Evolutionary conservation across 2,888 invertebrate genomes (phyloP).

Genomic region (Caenorhabditis uteleia): DNA sequence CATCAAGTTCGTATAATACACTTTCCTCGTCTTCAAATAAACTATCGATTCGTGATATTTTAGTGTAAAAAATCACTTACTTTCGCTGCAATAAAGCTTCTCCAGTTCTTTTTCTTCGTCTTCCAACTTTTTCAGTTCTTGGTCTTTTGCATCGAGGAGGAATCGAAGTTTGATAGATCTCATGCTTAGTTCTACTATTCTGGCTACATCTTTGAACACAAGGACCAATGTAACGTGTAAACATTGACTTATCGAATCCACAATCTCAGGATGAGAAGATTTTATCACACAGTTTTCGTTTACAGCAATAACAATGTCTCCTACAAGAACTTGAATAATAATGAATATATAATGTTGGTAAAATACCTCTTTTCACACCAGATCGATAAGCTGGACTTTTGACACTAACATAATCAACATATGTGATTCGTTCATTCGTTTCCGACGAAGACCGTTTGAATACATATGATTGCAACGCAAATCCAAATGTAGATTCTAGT

Average conservation of each 20-base stretch:
- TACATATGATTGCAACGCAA: slow-evolving; percentile 92
- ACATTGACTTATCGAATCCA: slow-evolving; percentile 33
- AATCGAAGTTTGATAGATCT: slow-evolving; percentile 76
- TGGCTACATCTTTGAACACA: slow-evolving; percentile 79
- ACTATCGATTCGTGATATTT: too few relatives aligned
- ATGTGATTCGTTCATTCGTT: slow-evolving; percentile 93
- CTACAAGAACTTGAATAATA: too few relatives aligned
- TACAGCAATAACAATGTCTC: slow-evolving; percentile 49
- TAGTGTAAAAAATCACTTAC: slow-evolving; percentile 5
- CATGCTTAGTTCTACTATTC: slow-evolving; percentile 91
- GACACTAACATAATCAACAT: slow-evolving; percentile 92
- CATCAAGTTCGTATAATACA: background rate
- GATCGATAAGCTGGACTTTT: slow-evolving; percentile 89
- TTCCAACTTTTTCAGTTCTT: slow-evolving; percentile 36
- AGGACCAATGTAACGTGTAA: slow-evolving; percentile 40
- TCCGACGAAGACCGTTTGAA: slow-evolving; percentile 92
- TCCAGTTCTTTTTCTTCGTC: slow-evolving; percentile 30
- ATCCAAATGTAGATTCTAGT: slow-evolving; percentile 88
- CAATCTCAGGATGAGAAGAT: slow-evolving; percentile 45
- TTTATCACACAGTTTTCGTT: slow-evolving; percentile 46
- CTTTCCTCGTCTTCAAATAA: background rate
- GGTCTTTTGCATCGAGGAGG: slow-evolving; percentile 39
- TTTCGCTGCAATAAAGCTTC: slow-evolving; percentile 8
- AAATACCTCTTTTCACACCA: slow-evolving; percentile 85
- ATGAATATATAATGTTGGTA: too few relatives aligned